Evolutionary conservation across 30 jellyfish, hydroid and myxozoan genomes (phyloP), one percentile per base, ranked within the genome.

Genomic region (Turritopsis rubra): DNA sequence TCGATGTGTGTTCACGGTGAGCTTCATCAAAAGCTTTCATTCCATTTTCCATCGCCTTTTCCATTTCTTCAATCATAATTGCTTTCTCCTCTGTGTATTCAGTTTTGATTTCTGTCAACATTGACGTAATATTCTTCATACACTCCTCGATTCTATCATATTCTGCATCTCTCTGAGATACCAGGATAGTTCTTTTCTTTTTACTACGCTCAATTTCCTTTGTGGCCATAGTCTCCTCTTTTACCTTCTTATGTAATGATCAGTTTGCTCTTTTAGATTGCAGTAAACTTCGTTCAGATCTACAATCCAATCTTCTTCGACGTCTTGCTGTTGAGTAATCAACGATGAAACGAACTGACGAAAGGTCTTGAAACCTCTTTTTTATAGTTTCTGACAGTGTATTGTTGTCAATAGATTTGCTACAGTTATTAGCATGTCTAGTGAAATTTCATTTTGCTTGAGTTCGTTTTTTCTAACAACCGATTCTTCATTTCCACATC

Each of bases 391-490:
- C 73, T 21, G 0, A 23, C 19, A 60, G 19, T 18, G 73, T 23
- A 60, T 60, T 60, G 21, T 60, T 60, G 19, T 60, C 73, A 60
- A 60, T 21, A 60, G 73, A 60, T 60, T 60, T 60, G 19, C 73
- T 21, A 18, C 19, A 60, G 73, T 60, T 60, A 23, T 60, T 60
- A 60, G 0, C 73, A 18, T 60, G 73, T 60, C 73, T 60, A 18
- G 73, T 60, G 73, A 18, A 60, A 60, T 21, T 60, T 60, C 73
- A 18, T 60, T 60, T 60, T 18, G 73, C 73, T 60, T 60, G 73
- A 18, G 0, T 0, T 21, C 73, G 73, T 60, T 60, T 23, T 0
- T 23, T 60, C 21, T 60, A n/a, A n/a, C n/a, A n/a, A n/a, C n/a
- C n/a, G n/a, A n/a, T n/a, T n/a, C n/a, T n/a, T n/a, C n/a, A n/a